Conservation (phyloP, 2,888 invertebrate species). For the Erebia aethiops region DNA sequence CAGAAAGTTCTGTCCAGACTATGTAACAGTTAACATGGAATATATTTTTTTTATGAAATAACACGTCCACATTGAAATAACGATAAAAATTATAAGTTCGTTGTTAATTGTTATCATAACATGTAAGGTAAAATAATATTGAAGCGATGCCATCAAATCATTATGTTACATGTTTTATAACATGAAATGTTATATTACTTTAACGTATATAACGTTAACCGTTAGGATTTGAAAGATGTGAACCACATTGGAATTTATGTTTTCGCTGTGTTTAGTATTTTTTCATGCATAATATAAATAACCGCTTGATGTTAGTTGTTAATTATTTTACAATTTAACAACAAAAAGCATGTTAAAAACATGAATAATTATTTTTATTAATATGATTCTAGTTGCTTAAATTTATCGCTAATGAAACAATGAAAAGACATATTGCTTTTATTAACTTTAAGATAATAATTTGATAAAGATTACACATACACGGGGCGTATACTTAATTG, state of each 20-base stretch:
- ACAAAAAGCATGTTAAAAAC: background rate
- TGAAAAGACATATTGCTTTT: constrained; percentile 22
- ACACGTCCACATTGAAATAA: constrained; percentile 8
- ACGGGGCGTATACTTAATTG: background rate
- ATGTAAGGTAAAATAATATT: background rate
- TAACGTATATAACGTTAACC: background rate
- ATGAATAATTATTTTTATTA: background rate
- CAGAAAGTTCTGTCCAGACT: constrained; percentile 2
- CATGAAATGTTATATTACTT: background rate
- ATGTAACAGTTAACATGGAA: background rate
- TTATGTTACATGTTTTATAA: constrained; percentile 2
- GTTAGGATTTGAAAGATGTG: background rate
- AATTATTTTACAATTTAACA: background rate
- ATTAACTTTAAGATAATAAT: constrained; percentile 12
- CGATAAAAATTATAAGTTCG: background rate
- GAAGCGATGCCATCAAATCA: background rate
- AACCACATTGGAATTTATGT: background rate
- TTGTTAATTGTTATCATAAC: background rate
- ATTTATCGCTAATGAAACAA: background rate
- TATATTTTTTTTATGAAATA: constrained; percentile 7
- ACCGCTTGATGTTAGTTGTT: background rate
- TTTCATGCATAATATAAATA: background rate
- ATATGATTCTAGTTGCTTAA: background rate
- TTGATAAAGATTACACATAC: background rate
- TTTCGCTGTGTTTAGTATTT: background rate